Evolutionary conservation across 1,140 invertebrate species (phyloP).

Genomic region (Drosophila serrata): DNA sequence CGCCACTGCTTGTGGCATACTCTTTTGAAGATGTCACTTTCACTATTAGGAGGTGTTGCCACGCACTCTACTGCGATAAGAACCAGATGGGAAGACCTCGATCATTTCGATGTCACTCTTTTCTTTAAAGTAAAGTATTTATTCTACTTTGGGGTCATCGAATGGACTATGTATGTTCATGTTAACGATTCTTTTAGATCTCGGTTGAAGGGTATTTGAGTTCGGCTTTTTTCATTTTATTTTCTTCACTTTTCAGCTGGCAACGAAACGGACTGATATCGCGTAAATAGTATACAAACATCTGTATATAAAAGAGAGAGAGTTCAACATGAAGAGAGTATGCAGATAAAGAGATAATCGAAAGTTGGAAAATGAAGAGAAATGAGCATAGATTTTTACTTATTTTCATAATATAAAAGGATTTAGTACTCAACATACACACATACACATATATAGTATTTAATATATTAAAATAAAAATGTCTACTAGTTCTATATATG

Average conservation of each 20-base stretch:
- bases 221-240: not conserved
- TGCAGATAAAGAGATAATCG: not conserved
- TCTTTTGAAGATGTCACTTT: not conserved
- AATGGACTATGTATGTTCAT: too few relatives aligned
- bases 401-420: not conserved
- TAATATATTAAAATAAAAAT: not conserved
- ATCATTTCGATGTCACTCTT: not conserved
- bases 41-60: not conserved
- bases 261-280: not conserved
- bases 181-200: not conserved
- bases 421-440: not conserved
- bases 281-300: not conserved
- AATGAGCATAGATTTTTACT: not conserved
- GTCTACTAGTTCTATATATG: not conserved
- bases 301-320: not conserved
- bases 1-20: slow-evolving; percentile 30
- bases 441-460: not conserved
- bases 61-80: not conserved
- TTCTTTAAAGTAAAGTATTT: too few relatives aligned
- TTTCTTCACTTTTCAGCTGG: not conserved
- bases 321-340: not conserved
- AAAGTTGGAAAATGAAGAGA: not conserved
- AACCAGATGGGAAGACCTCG: not conserved
- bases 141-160: not conserved
- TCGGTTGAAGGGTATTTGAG: not conserved